Percentiles rank a stretch among this genome's conserved stretches.
These are phyloP conservation scores for Tragulus kanchil DNA, from an alignment of 2,113 vertebrate genomes.

Conservation along the genomic window DNA sequence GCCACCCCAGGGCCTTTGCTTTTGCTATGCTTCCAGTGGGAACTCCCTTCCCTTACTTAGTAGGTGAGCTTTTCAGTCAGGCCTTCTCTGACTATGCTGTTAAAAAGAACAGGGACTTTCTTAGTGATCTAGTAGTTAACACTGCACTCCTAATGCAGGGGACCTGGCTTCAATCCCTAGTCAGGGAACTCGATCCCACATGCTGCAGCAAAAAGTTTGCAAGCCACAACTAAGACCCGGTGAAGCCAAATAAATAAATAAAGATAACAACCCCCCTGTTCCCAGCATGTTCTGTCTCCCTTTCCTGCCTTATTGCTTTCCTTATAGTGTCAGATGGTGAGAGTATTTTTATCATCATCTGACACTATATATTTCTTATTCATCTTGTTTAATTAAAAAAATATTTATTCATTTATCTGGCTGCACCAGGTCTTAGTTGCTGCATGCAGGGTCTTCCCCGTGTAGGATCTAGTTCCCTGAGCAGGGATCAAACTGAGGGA, in stretches of 20 bases:
- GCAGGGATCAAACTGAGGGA: no score
- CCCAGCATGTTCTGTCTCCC: not conserved
- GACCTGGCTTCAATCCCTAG: not conserved
- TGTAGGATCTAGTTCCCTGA: no score
- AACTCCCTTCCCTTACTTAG: not conserved
- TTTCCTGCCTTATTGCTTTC: not conserved
- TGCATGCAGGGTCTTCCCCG: no score
- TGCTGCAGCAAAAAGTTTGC: not conserved
- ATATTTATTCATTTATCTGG: not conserved
- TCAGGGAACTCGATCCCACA: not conserved
- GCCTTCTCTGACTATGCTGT: not conserved
- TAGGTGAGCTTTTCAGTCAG: not conserved
- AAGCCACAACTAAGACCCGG: not conserved
- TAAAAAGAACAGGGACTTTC: not conserved
- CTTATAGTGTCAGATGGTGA: no score
- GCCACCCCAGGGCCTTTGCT: not conserved
- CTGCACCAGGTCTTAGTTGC: not conserved
- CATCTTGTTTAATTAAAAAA: not conserved
- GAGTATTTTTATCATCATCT: not conserved
- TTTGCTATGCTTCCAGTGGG: not conserved
- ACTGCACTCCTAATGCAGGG: not conserved
- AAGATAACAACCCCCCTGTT: not conserved
- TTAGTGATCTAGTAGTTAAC: not conserved
- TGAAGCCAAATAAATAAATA: not conserved
- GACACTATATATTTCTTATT: not conserved